A percentile compares a stretch with the other conserved stretches of the same genome.
Evolutionary conservation across 2,888 invertebrate species (phyloP).

Genomic region (Falcaria lacertinaria): DNA sequence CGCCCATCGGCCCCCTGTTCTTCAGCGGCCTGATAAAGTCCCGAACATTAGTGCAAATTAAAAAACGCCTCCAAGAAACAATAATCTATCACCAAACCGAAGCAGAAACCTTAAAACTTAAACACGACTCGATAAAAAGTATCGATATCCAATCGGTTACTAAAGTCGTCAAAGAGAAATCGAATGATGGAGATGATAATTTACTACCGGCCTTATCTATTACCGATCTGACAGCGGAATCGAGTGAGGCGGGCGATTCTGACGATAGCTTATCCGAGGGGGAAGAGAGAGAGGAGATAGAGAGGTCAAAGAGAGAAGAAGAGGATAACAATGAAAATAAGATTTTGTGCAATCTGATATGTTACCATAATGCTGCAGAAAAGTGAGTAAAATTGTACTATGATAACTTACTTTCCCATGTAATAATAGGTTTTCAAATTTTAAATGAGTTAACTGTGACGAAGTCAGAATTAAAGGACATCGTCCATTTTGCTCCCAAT

Average conservation of each 20-base stretch:
- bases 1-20: slow-evolving; percentile 63
- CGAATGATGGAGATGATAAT: slow-evolving; percentile 19
- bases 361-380: slow-evolving; percentile 55
- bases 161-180: slow-evolving; percentile 8
- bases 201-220: slow-evolving; percentile 45
- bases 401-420: no score
- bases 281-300: slow-evolving; percentile 12
- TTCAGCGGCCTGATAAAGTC: slow-evolving; percentile 68
- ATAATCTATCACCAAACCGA: slow-evolving; percentile 48
- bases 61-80: slow-evolving; percentile 50
- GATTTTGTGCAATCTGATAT: slow-evolving; percentile 31
- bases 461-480: no score
- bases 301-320: slow-evolving; percentile 12
- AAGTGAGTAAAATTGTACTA: slow-evolving; percentile 41
- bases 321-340: slow-evolving; percentile 17
- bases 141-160: slow-evolving; percentile 14
- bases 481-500: no score
- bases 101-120: slow-evolving; percentile 27
- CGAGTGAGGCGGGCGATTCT: slow-evolving; percentile 28
- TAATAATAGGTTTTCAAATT: no score
- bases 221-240: slow-evolving; percentile 42
- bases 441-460: no score
- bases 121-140: slow-evolving; percentile 7
- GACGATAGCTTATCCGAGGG: slow-evolving; percentile 26
- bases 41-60: slow-evolving; percentile 48